Percentiles rank a stretch among this genome's conserved stretches.
These are phyloP conservation scores for Dicrostonyx torquatus DNA, from an alignment of 2,797 vertebrate species.

Conservation along the genomic window DNA sequence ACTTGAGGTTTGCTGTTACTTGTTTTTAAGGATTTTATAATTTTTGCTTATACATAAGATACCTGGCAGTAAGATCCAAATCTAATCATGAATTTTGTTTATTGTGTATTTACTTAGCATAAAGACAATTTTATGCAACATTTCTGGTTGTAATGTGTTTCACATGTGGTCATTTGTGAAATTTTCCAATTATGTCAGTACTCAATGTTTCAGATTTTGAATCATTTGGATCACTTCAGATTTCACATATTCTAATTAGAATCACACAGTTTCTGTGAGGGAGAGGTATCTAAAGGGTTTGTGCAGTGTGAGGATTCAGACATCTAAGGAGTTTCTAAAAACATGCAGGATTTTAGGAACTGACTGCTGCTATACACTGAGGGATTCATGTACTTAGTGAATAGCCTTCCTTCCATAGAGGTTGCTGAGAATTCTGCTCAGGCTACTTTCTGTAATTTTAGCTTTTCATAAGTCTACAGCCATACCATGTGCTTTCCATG, in stretches of 20 bases:
- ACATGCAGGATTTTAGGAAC: background rate
- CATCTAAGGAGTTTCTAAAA: background rate
- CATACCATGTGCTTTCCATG: background rate
- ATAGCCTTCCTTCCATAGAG: background rate
- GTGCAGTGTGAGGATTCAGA: background rate
- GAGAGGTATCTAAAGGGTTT: background rate
- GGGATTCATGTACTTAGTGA: background rate
- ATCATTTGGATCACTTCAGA: background rate
- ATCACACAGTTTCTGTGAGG: background rate
- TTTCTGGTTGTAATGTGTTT: background rate
- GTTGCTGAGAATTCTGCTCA: background rate
- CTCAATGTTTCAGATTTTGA: background rate
- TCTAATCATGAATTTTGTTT: background rate
- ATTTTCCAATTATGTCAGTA: background rate
- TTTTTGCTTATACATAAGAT: background rate
- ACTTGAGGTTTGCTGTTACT: too few relatives aligned
- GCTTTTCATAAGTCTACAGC: constrained; percentile 1
- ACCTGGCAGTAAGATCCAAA: background rate
- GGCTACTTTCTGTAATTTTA: background rate
- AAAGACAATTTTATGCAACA: background rate
- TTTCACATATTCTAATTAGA: background rate
- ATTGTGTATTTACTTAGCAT: background rate
- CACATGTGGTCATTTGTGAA: background rate
- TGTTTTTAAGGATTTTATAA: background rate
- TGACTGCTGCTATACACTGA: background rate